Base-by-base conservation (phyloP, 2,888 invertebrate genomes). In the Zelleria hepariella region DNA sequence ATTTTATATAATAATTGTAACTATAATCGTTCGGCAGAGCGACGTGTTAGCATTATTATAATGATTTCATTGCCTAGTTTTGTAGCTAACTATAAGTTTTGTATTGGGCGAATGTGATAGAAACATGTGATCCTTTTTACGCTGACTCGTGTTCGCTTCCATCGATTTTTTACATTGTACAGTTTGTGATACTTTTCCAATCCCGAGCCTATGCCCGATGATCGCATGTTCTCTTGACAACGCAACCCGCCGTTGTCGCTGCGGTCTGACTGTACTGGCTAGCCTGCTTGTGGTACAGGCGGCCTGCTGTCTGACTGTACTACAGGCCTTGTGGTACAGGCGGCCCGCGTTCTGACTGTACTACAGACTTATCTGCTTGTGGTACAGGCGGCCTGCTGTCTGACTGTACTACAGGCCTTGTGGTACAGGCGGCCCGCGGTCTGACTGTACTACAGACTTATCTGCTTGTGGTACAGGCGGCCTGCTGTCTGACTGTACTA, bases 311-410 rank as follows among this genome's bases (percentile, higher is more conserved):
- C 60, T 69, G 68, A 66, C 70, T 68, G 59, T 51, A 51, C 57
- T 57, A 55, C 49, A 56, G 15, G 51, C 15, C 1, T 15, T 6
- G 32, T 2, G 15, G 32, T n/a, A n/a, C n/a, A n/a, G n/a, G n/a
- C n/a, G n/a, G n/a, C n/a, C n/a, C n/a, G 72, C 75, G 77, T 75
- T 76, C 77, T 75, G 72, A 64, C 64, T 67, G 68, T 68, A 71
- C 60, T 61, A 59, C 32, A 42, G 32, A 15, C 32, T 10, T 42
- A 10, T 42, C 32, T 10, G 15, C 10, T 15, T 15, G 32, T 42
- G 32, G 15, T 10, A 4, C 2, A 42, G 15, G 15, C 32, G 74
- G 82, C 76, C 74, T 71, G 68, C 61, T 53, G 48, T 61, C 60
- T 69, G 68, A 66, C 70, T 68, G 59, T 51, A 51, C 57, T 57